Base-by-base conservation (phyloP, 2,888 invertebrate genomes). In the Lasioglossum vierecki region DNA sequence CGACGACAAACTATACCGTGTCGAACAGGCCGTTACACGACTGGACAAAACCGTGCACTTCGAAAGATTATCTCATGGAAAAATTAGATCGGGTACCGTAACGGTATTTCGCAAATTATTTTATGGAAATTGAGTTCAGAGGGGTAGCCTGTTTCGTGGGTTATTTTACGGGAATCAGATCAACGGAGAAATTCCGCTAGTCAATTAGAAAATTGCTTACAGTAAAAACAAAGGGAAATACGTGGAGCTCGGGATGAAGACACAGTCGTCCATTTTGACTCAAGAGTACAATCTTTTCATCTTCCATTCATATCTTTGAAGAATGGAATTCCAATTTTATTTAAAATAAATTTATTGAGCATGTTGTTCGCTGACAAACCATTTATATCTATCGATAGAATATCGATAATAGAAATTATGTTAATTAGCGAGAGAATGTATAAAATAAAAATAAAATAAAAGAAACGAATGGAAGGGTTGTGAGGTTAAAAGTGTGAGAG, bases 141-240 rank as follows among this genome's bases (percentile, higher is more conserved):
- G 5, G 6, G 60, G 15, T 26, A 15, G 63, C 63, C 30, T 30
- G 63, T 30, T 30, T 63, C 63, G 63, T 15, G 5, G 63, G 15
- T 30, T 30, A 63, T 63, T 30, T 15, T 63, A 30, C 63, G 63
- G 15, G 30, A 63, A 63, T 63, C 15, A 30, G 63, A 63, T 63
- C 63, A 15, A 30, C 6, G 4, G 30, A 6, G 30, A 63, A 30
- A 30, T 30, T 30, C 13, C 15, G 63, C 15, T 15, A 2, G 15
- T 15, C 63, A 63, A 63, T 63, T 63, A 30, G 30, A 63, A 63
- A 30, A 63, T 63, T 63, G 63, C 63, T 63, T 63, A 63, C 30
- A 0, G 63, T 5, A 63, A 63, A 63, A 15, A 26, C 63, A 30
- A 63, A 63, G 6, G 63, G 0, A 30, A 30, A 63, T 15, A 63